These are phyloP conservation scores for Reinhardtius hippoglossoides DNA, from an alignment of 2,113 vertebrate genomes.

Conservation along the genomic window DNA sequence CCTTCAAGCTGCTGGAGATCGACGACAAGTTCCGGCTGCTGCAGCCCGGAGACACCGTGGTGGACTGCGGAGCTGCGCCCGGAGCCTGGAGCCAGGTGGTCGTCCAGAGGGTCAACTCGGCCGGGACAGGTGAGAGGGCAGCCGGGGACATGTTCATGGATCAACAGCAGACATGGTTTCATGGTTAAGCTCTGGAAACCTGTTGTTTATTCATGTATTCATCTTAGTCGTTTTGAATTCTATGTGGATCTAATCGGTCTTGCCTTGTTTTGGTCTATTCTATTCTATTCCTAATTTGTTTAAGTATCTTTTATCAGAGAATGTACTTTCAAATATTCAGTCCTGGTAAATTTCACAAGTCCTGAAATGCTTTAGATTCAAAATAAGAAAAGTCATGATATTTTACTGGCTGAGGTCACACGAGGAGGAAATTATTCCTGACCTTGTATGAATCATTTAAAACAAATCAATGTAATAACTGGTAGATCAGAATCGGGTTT, in stretches of 20 bases:
- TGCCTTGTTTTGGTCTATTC: too few species aligned
- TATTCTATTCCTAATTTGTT: too few species aligned
- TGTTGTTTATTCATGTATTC: too few species aligned
- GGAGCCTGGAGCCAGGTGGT: constrained; percentile 97
- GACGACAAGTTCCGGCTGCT: constrained; percentile 85
- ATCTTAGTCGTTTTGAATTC: too few species aligned
- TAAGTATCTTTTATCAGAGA: too few species aligned
- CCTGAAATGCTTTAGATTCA: neutral
- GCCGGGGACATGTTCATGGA: neutral
- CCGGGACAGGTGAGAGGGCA: constrained; percentile 84
- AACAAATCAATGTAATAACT: too few species aligned
- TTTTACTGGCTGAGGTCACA: too few species aligned
- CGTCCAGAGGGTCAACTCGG: constrained; percentile 88
- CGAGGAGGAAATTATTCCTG: too few species aligned
- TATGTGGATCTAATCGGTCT: too few species aligned
- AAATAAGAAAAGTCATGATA: too few species aligned
- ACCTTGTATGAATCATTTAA: too few species aligned
- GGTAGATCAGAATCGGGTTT: too few species aligned
- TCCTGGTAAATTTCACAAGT: neutral
- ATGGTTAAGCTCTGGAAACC: neutral
- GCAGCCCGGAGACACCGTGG: constrained; percentile 84
- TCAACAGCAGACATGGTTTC: neutral
- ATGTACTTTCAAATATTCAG: neutral
- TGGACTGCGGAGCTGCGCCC: constrained; percentile 94
- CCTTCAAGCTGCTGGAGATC: constrained; percentile 93